These are phyloP conservation scores for Arge pagana DNA, from an alignment of 2,888 invertebrate genomes.

Conservation along the genomic window DNA sequence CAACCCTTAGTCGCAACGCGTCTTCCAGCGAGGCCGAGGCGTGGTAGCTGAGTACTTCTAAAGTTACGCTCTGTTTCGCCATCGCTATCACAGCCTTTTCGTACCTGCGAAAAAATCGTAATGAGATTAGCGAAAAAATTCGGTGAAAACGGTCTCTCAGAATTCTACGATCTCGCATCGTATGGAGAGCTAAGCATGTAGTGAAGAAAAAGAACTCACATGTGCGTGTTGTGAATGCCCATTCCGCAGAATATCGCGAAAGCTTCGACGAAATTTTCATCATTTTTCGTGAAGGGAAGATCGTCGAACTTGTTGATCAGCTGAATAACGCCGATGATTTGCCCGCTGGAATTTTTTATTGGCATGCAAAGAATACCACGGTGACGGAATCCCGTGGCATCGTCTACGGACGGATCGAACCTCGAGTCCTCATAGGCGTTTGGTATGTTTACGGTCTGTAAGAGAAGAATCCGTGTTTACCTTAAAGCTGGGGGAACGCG, in stretches of 20 bases:
- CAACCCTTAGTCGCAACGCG: slow-evolving; percentile 82
- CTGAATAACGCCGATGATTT: slow-evolving; percentile 91
- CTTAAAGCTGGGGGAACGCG: neutral
- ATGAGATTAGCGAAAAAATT: too few relatives aligned
- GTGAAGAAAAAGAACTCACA: slow-evolving; percentile 68
- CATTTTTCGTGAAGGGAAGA: slow-evolving; percentile 89
- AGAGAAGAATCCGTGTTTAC: slow-evolving; percentile 33
- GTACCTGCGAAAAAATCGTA: slow-evolving; percentile 66
- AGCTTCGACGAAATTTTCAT: slow-evolving; percentile 95
- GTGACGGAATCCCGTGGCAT: slow-evolving; percentile 81
- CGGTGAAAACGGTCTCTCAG: too few relatives aligned
- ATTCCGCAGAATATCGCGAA: slow-evolving; percentile 97
- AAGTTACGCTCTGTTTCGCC: slow-evolving; percentile 94
- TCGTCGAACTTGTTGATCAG: slow-evolving; percentile 92
- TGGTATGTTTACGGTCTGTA: slow-evolving; percentile 86
- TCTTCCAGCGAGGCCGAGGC: slow-evolving; percentile 91
- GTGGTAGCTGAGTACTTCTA: slow-evolving; percentile 94
- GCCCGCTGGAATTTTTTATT: slow-evolving; percentile 89
- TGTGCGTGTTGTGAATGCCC: slow-evolving; percentile 96
- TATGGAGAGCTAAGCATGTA: too few relatives aligned
- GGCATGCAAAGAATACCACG: slow-evolving; percentile 94
- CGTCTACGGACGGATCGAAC: slow-evolving; percentile 88
- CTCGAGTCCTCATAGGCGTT: slow-evolving; percentile 87
- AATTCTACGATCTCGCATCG: too few relatives aligned
- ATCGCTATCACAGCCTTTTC: slow-evolving; percentile 94